Percentiles rank a stretch among this genome's conserved stretches.
Conservation (phyloP, 2,113 vertebrate species). For the Rhinolophus ferrumequinum region DNA sequence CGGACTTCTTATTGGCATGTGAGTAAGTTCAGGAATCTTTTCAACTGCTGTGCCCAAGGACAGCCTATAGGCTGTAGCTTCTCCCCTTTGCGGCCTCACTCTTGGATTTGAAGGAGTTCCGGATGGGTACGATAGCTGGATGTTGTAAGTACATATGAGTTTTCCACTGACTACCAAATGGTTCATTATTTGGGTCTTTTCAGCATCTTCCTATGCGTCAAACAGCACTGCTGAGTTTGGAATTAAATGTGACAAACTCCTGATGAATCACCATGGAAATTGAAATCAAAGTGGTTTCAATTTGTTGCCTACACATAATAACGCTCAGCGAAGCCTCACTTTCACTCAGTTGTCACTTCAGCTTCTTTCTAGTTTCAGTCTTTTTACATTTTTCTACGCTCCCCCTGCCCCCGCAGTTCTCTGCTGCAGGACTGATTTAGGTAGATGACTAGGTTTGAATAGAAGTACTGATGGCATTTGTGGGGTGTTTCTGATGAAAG, state of each 20-base stretch:
- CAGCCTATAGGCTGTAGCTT: no score
- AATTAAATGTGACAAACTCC: constrained; percentile 28
- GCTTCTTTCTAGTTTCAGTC: background rate
- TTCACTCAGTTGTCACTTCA: background rate
- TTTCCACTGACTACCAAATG: background rate
- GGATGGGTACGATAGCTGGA: background rate
- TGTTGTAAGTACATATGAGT: background rate
- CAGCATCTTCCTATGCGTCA: background rate
- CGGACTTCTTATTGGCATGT: background rate
- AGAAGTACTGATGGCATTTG: background rate
- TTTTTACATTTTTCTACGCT: background rate
- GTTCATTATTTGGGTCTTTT: background rate
- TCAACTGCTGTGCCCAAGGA: background rate
- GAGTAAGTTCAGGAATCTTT: background rate
- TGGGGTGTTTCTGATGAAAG: background rate
- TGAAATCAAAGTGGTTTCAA: constrained; percentile 52
- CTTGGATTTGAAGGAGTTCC: background rate
- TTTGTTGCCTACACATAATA: background rate
- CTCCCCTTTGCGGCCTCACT: background rate
- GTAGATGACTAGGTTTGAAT: background rate
- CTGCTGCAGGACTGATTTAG: background rate
- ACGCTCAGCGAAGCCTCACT: background rate
- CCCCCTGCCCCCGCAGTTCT: background rate
- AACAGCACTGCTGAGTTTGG: constrained; percentile 10
- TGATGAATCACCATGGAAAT: constrained; percentile 27